Evolutionary conservation across 2,113 vertebrate genomes (phyloP), one percentile per base, ranked within the genome.

Genomic region (Dendropsophus ebraccatus): DNA sequence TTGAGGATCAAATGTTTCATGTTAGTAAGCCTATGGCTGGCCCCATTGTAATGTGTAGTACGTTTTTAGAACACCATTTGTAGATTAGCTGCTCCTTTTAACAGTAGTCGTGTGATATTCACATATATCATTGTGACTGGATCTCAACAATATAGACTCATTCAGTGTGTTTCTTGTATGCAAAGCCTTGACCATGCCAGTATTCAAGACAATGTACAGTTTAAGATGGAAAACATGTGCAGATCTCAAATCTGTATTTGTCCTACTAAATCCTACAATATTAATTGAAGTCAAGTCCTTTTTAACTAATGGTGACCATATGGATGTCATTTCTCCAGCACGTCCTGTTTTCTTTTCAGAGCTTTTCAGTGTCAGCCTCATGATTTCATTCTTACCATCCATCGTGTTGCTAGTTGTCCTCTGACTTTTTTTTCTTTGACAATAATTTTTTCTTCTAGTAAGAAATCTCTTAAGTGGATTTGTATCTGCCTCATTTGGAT

Each of bases 41-140:
- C 49, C 25, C 74, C 74, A 77, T 21, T 32, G 32, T 70, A 70
- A 21, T 77, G 28, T 50, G 45, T 74, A 74, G 37, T 74, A 23
- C 14, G 41, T 74, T 54, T 47, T 1, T 47, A 54, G 16, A 12
- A 32, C 3, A 17, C 16, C 49, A 77, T 11, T 30, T 30, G 16
- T 77, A 21, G 17, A 35, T 41, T 47, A 62, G 21, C 10, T 37
- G 21, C 11, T 1, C 17, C 17, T 78, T n/a, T 9, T 19, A 58
- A 19, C 30, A 14, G 54, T 62, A 60, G 54, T 25, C 52, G 32
- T 25, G 56, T 62, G 54, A 12, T 30, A 35, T 23, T 78, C 10
- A 60, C n/a, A 41, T 41, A 41, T 41, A 10, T 41, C 14, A 75
- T 49, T 5, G 2, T 50, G 5, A 75, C 30, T 79, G 23, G 19